Percentiles rank a stretch among this genome's conserved stretches.
Evolutionary conservation across 2,797 vertebrate genomes (phyloP).

Genomic region (Onychomys arenicola): DNA sequence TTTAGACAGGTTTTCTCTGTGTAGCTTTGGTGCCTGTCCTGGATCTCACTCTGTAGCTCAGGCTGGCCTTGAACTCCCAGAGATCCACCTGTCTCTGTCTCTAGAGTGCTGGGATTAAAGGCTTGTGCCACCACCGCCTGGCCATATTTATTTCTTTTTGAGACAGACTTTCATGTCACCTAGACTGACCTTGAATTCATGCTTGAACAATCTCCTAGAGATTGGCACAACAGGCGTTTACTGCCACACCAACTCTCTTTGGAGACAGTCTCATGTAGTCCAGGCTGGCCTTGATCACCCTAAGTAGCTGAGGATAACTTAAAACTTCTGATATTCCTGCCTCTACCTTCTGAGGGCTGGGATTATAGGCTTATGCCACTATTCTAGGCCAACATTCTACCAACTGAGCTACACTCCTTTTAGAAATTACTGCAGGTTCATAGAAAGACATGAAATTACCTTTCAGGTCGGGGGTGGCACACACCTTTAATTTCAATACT

Average conservation of each 20-base stretch:
- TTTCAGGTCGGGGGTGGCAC: not conserved
- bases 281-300: not conserved
- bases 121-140: no score
- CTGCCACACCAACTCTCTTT: not conserved
- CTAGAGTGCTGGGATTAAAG: no score
- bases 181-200: not conserved
- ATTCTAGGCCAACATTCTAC: not conserved
- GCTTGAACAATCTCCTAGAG: not conserved
- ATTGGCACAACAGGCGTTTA: not conserved
- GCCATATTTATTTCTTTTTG: not conserved
- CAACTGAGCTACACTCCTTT: no score
- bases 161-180: not conserved
- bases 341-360: not conserved
- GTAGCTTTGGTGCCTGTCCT: no score
- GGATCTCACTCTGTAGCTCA: no score
- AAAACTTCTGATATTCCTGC: not conserved
- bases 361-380: not conserved
- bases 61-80: no score
- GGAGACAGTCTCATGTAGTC: not conserved
- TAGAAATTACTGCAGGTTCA: not conserved
- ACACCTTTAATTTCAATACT: not conserved
- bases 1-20: no score
- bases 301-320: not conserved
- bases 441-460: not conserved
- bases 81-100: no score